Conservation (phyloP, 2,113 vertebrate species). For the Nerophis ophidion region DNA sequence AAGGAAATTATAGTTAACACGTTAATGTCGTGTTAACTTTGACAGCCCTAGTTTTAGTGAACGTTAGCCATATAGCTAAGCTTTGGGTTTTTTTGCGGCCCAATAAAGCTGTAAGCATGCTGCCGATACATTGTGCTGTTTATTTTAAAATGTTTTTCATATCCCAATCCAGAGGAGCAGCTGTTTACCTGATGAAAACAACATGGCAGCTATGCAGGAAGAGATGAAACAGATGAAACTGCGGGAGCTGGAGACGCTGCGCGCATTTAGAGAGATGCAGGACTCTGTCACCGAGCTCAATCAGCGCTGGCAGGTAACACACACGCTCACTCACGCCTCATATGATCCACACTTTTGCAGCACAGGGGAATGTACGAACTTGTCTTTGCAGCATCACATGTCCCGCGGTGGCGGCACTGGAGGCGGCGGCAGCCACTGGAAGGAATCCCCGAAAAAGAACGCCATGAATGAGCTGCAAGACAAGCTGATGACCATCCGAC, state of each 20-base stretch:
- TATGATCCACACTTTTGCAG: too few relatives aligned
- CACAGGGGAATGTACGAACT: background rate
- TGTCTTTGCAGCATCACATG: slow-evolving; percentile 73
- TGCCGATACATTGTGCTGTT: background rate
- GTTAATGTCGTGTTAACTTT: too few relatives aligned
- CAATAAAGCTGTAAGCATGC: background rate
- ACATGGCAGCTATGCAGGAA: slow-evolving; percentile 82
- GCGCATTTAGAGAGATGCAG: slow-evolving; percentile 81
- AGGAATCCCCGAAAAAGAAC: slow-evolving; percentile 87
- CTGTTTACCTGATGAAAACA: slow-evolving; percentile 86
- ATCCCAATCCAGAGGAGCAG: slow-evolving; percentile 74
- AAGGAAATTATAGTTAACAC: too few relatives aligned
- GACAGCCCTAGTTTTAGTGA: too few relatives aligned
- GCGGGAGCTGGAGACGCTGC: slow-evolving; percentile 80
- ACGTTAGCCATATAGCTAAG: too few relatives aligned
- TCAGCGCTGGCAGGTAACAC: slow-evolving; percentile 87
- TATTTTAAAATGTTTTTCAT: background rate
- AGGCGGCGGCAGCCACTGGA: slow-evolving; percentile 80
- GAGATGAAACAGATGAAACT: slow-evolving; percentile 85
- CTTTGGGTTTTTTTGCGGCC: too few relatives aligned
- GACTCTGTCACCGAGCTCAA: slow-evolving; percentile 84
- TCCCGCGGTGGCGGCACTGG: slow-evolving; percentile 66
- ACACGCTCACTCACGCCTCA: background rate
- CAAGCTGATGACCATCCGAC: slow-evolving; percentile 81
- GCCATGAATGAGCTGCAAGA: slow-evolving; percentile 85